Percentiles rank a stretch among this genome's conserved stretches.
Conservation (phyloP, 92 coral and sea anemone species). For the Virgularia gustaviana region DNA sequence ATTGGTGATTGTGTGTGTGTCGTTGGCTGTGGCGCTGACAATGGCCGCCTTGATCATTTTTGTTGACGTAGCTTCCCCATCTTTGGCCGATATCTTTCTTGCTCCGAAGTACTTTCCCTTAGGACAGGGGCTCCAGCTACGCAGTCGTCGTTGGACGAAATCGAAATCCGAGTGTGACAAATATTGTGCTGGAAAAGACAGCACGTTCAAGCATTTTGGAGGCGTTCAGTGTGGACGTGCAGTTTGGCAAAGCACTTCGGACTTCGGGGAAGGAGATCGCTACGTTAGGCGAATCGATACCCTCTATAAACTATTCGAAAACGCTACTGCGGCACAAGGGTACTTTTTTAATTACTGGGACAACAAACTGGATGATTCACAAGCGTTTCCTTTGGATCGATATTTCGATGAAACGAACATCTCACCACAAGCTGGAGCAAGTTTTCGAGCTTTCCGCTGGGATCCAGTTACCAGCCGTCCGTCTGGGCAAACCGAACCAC, state of each 20-base stretch:
- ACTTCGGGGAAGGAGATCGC: constrained; percentile 80
- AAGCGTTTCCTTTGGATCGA: constrained; percentile 71
- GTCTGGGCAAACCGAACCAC: constrained; percentile 15
- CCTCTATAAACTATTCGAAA: constrained; percentile 78
- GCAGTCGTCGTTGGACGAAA: constrained; percentile 84
- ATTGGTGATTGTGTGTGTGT: constrained; percentile 90
- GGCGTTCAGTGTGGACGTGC: constrained; percentile 97
- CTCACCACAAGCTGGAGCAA: constrained; percentile 85
- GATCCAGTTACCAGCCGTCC: constrained; percentile 54
- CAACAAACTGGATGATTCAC: constrained; percentile 69
- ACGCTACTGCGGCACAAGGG: constrained; percentile 63
- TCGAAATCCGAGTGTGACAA: constrained; percentile 78
- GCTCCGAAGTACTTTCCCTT: constrained; percentile 90
- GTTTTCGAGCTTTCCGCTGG: constrained; percentile 91
- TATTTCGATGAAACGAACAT: constrained; percentile 87
- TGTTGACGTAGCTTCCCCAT: constrained; percentile 92
- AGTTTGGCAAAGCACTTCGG: constrained; percentile 89
- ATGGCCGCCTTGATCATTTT: constrained; percentile 88
- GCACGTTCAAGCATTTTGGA: constrained; percentile 68
- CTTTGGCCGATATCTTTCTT: constrained; percentile 86
- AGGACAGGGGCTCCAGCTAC: constrained; percentile 92
- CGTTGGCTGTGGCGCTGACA: constrained; percentile 77
- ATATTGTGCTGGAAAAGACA: constrained; percentile 73
- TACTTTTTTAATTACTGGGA: constrained; percentile 86
- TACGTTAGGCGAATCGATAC: constrained; percentile 92